Base-by-base conservation (phyloP, 2,797 vertebrate species). In the Phrynocephalus guinanensis region DNA sequence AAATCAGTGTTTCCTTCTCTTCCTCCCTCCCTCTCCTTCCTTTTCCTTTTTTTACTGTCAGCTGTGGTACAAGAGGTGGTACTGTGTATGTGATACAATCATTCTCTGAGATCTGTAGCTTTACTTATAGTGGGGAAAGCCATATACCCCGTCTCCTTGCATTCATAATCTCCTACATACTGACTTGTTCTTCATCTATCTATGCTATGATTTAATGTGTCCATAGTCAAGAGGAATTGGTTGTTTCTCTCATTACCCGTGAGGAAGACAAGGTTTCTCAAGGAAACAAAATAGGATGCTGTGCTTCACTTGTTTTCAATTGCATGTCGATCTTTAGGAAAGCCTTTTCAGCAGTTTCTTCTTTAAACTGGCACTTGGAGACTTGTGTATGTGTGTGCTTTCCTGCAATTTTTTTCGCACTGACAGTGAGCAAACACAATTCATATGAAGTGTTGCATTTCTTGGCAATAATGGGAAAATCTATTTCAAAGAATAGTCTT, bases 401-500 rank as follows among this genome's bases (percentile, higher is more conserved):
- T 91, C 26, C 79, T 82, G 76, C 63, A 89, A 52, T 78, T 79
- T 84, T 44, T 87, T 70, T 20, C 81, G 68, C 78, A 5, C 86
- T 87, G 87, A 66, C 77, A 78, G 4, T 67, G 26, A 56, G 86
- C 70, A 70, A 80, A 87, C 75, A 91, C 73, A 72, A 38, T 67
- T 90, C 70, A 56, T 48, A 73, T 38, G 83, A 90, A 88, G 60
- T 28, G 75, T 78, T n/a, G 44, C 66, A 38, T 85, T 90, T 87
- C n/a, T 60, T 82, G 63, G 56, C 79, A 79, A 28, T 83, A 79
- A 72, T 50, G 85, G 44, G 87, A 20, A 77, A 92, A 84, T 26
- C 84, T 93, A 92, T 91, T 91, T 91, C 86, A 90, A 71, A 88
- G 84, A 91, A 88, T 15, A n/a, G 38, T 76, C 63, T 68, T 48